These are phyloP conservation scores for Aselliscus stoliczkanus DNA, from an alignment of 2,797 vertebrate genomes.

Conservation along the genomic window DNA sequence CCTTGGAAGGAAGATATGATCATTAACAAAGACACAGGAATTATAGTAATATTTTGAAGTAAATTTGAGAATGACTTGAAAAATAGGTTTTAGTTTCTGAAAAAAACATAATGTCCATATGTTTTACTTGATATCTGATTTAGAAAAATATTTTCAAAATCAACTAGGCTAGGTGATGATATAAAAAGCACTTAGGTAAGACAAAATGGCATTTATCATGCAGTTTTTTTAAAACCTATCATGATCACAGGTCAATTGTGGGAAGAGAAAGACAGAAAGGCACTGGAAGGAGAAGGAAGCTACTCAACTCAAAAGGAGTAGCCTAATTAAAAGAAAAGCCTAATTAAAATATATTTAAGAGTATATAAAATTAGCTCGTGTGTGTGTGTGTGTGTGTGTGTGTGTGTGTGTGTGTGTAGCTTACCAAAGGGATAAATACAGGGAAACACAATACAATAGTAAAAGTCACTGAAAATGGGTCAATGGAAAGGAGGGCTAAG, in stretches of 20 bases:
- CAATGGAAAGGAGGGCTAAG: neutral
- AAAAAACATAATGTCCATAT: neutral
- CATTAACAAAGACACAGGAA: neutral
- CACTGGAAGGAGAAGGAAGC: neutral
- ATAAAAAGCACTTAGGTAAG: neutral
- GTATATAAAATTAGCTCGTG: neutral
- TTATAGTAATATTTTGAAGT: neutral
- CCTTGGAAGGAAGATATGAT: constrained; percentile 12
- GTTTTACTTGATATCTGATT: constrained; percentile 16
- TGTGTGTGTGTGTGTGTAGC: neutral
- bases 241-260: neutral
- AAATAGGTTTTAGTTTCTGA: neutral
- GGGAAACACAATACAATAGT: neutral
- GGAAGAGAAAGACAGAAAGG: neutral
- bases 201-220: constrained; percentile 1
- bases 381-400: too few species aligned
- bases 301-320: neutral
- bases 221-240: neutral
- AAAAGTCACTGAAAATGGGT: neutral
- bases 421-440: neutral
- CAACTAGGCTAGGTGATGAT: neutral
- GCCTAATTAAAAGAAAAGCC: neutral
- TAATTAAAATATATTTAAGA: neutral
- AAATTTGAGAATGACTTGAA: constrained; percentile 15
- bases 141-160: neutral